Evolutionary conservation across 2,888 invertebrate species (phyloP).

Genomic region (Panopea generosa): DNA sequence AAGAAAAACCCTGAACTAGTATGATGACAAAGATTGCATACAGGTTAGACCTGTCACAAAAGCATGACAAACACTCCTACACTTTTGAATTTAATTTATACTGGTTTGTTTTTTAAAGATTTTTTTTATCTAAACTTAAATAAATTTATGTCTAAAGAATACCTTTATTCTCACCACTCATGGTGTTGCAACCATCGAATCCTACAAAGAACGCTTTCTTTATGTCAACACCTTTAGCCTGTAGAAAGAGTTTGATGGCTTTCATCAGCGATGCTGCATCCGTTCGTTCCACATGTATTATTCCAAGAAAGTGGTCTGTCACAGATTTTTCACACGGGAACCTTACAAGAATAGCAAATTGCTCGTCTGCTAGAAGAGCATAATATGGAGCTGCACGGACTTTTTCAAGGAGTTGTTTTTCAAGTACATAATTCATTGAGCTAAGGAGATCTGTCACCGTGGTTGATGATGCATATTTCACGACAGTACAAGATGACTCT

Average conservation of each 20-base stretch:
- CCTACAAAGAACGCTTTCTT: constrained; percentile 39
- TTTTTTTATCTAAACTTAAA: too few relatives aligned
- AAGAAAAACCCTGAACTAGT: too few relatives aligned
- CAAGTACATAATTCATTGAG: constrained; percentile 1
- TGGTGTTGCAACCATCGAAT: constrained; percentile 44
- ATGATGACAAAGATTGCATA: too few relatives aligned
- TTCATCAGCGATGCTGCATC: constrained; percentile 36
- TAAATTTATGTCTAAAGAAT: too few relatives aligned
- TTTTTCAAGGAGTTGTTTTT: constrained; percentile 11
- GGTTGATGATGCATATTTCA: constrained; percentile 11
- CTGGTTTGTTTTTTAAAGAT: too few relatives aligned
- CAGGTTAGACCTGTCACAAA: too few relatives aligned
- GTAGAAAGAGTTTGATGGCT: constrained; percentile 26
- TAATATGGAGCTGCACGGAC: constrained; percentile 4
- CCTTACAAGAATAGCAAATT: constrained; percentile 39
- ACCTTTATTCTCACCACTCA: constrained; percentile 47
- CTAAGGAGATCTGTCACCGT: constrained; percentile 9
- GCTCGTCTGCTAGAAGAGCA: constrained; percentile 33
- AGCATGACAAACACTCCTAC: too few relatives aligned
- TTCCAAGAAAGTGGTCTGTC: constrained; percentile 21
- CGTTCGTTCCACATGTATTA: constrained; percentile 27
- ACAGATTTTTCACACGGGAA: constrained; percentile 5
- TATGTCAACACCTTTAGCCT: constrained; percentile 33
- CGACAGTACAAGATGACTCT: not conserved
- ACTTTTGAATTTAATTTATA: too few relatives aligned